Conservation (phyloP, 2,113 vertebrate species). For the Chaetura pelagica region DNA sequence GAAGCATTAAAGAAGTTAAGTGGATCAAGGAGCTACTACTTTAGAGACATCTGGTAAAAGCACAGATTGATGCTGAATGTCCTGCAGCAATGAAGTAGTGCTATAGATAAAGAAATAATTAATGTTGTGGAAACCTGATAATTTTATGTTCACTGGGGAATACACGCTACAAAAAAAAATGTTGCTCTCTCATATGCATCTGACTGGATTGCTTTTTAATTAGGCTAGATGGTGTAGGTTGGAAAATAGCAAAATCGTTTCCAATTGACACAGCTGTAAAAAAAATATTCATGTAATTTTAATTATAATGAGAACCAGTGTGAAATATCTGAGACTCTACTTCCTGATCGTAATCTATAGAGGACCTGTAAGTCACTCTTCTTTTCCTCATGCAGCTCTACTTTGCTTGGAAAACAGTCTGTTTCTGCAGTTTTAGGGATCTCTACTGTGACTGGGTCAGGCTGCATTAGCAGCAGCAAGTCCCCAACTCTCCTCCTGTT, state of each 20-base stretch:
- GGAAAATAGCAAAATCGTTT: neutral
- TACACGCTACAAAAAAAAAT: neutral
- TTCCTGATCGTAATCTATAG: neutral
- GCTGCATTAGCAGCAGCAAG: neutral
- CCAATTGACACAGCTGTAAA: neutral
- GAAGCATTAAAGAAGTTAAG: conserved; percentile 21
- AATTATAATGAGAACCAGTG: neutral
- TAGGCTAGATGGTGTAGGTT: neutral
- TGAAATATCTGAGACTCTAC: neutral
- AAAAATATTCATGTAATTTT: neutral
- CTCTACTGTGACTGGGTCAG: neutral
- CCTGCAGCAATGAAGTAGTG: conserved; percentile 16
- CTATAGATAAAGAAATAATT: conserved; percentile 16
- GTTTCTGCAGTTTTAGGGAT: neutral
- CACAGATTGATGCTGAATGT: conserved; percentile 41
- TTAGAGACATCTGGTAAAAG: conserved; percentile 55
- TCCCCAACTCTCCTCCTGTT: neutral
- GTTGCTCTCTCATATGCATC: neutral
- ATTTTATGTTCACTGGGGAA: neutral
- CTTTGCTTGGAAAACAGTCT: neutral
- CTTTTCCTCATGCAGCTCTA: neutral
- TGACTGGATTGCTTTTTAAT: conserved; percentile 24
- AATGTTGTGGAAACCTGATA: conserved; percentile 18
- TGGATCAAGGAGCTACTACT: conserved; percentile 56
- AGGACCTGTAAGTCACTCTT: neutral